phyloP scores from a whole-genome alignment of 1,140 invertebrate species.

The Saccostrea echinata region DNA sequence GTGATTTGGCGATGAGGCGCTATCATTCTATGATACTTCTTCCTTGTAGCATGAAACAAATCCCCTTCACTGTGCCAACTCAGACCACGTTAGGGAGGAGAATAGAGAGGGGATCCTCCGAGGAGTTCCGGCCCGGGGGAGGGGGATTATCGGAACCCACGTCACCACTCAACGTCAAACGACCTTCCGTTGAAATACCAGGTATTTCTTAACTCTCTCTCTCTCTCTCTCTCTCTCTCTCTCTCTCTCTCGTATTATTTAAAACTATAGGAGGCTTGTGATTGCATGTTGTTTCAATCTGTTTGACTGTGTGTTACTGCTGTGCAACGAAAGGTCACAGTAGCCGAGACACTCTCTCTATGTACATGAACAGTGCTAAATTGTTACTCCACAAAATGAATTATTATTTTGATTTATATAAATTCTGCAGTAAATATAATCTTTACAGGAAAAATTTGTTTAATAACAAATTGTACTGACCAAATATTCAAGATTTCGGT shows the following conservation, averaged over 20 bases:
- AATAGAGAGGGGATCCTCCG: conserved; percentile 57
- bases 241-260: conserved; percentile 45
- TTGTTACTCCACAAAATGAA: too few relatives aligned
- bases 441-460: too few relatives aligned
- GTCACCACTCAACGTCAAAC: conserved; percentile 67
- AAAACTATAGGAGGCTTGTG: too few relatives aligned
- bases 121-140: conserved; percentile 57
- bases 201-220: conserved; percentile 65
- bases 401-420: too few relatives aligned
- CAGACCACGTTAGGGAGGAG: conserved; percentile 49
- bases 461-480: too few relatives aligned
- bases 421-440: too few relatives aligned
- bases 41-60: conserved; percentile 75
- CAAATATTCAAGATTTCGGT: too few relatives aligned
- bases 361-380: too few relatives aligned
- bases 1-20: conserved; percentile 43
- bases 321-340: too few relatives aligned
- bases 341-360: too few relatives aligned
- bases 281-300: too few relatives aligned
- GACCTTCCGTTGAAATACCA: conserved; percentile 76
- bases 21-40: conserved; percentile 73
- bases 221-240: conserved; percentile 6
- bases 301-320: too few relatives aligned
- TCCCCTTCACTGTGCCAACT: conserved; percentile 75
- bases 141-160: conserved; percentile 70